Evolutionary conservation across 2,797 vertebrate genomes (phyloP), one percentile per base, ranked within the genome.

Genomic region (Natrix natrix): DNA sequence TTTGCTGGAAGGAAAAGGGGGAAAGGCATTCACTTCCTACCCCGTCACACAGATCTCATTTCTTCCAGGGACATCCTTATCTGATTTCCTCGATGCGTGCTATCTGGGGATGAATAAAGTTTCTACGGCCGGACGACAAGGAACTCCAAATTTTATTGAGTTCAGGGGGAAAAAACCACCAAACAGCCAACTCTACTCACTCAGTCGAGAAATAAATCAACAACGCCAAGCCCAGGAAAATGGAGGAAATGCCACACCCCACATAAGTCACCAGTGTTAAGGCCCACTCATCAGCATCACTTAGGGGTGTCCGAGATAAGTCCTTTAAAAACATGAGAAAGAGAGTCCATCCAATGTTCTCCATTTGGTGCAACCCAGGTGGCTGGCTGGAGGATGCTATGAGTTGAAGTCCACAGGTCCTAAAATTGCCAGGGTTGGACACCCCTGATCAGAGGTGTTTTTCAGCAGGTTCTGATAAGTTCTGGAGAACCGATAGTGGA

Each of bases 181-280:
- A 91, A 37, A 43, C 92, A 94, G 92, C 66, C 20, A 0, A 90
- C 91, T 32, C 59, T 83, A 98, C 98, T 99, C 96, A 99, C 99
- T 98, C 98, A 96, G 99, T 98, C 90, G 94, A 92, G 86, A 98
- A 91, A 93, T 99, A 98, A 1, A 97, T 99, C 96, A 98, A 96
- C n/a, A 99, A 95, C 0, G 98, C 98, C 97, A 99, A 87, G 83
- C 98, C 98, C 92, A 99, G 95, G 96, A 99, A 99, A 92, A 99
- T 92, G 91, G 98, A 98, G 61, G 99, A 99, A 87, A 98, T 91
- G 56, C 98, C 99, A 97, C 98, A 99, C 86, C 98, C 98, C 28
- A 98, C 86, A 86, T 98, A 98, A 1, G 98, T 98, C 94, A 99
- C 97, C 92, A 98, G 14, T 12, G 98, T 98, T 94, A 99, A 96